Conservation (phyloP, 1,140 invertebrate genomes). For the Musca vetustissima region DNA sequence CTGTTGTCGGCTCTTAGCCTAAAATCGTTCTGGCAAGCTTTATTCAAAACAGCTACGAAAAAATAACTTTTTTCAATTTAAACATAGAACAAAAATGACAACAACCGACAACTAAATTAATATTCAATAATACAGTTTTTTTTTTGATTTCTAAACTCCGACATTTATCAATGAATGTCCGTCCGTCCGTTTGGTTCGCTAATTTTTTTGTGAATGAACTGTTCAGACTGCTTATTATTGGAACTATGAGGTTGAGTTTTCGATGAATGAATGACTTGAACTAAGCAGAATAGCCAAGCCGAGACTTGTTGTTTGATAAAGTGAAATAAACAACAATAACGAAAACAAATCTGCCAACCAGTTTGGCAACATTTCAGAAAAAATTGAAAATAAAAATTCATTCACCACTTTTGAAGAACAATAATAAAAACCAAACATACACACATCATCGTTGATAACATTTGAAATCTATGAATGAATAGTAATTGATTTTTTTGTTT, state of each 20-base stretch:
- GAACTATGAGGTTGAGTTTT: too few relatives aligned
- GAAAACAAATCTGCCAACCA: conserved; percentile 1
- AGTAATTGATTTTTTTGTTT: too few relatives aligned
- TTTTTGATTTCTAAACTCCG: neutral
- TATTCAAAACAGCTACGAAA: neutral
- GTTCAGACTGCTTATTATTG: too few relatives aligned
- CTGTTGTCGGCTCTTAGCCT: too few relatives aligned
- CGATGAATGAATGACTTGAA: conserved; percentile 4
- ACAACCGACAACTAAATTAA: conserved; percentile 9
- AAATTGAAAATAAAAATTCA: conserved; percentile 16
- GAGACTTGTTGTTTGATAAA: neutral
- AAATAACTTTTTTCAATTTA: neutral
- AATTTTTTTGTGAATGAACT: too few relatives aligned
- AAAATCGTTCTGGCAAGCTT: too few relatives aligned
- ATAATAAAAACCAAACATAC: too few relatives aligned
- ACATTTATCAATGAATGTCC: neutral
- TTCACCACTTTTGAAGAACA: conserved; percentile 1
- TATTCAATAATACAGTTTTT: conserved; percentile 8
- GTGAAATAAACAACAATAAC: too few relatives aligned
- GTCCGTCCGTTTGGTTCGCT: too few relatives aligned
- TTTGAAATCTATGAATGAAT: conserved; percentile 14
- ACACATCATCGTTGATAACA: neutral
- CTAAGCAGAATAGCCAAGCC: neutral
- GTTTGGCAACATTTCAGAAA: conserved; percentile 10
- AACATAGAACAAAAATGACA: neutral